A percentile compares a stretch with the other conserved stretches of the same genome.
Evolutionary conservation across 2,888 invertebrate species (phyloP).

Genomic region (Spilarctia lutea): DNA sequence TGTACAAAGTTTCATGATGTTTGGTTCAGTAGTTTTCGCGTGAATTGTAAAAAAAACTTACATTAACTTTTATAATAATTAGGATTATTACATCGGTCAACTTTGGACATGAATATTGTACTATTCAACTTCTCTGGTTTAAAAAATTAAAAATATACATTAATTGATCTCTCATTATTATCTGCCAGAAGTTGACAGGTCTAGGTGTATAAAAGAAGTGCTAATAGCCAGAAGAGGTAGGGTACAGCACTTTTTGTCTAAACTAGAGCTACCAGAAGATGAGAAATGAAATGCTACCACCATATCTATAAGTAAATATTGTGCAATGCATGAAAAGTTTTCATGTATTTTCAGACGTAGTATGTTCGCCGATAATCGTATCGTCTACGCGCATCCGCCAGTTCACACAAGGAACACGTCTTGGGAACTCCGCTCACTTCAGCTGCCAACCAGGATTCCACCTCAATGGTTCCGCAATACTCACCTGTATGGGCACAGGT

Average conservation of each 20-base stretch:
- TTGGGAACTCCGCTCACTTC: constrained; percentile 91
- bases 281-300: neutral
- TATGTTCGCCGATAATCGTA: constrained; percentile 88
- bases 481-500: constrained; percentile 94
- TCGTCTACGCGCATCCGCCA: constrained; percentile 88
- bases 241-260: neutral
- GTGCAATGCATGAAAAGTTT: neutral
- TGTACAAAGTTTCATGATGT: too few relatives aligned
- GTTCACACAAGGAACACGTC: constrained; percentile 91
- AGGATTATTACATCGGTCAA: too few relatives aligned
- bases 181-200: too few relatives aligned
- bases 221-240: neutral
- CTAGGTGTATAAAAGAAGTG: too few relatives aligned
- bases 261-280: neutral
- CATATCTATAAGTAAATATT: neutral
- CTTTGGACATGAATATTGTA: too few relatives aligned
- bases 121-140: too few relatives aligned
- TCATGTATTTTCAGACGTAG: constrained; percentile 79
- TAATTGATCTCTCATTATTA: too few relatives aligned
- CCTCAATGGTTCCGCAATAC: constrained; percentile 91
- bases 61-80: too few relatives aligned
- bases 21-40: too few relatives aligned
- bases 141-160: too few relatives aligned
- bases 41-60: too few relatives aligned
- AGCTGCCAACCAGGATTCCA: constrained; percentile 93